These are phyloP conservation scores for Dryoscopus gambensis DNA, from an alignment of 2,113 vertebrate genomes.

Conservation along the genomic window DNA sequence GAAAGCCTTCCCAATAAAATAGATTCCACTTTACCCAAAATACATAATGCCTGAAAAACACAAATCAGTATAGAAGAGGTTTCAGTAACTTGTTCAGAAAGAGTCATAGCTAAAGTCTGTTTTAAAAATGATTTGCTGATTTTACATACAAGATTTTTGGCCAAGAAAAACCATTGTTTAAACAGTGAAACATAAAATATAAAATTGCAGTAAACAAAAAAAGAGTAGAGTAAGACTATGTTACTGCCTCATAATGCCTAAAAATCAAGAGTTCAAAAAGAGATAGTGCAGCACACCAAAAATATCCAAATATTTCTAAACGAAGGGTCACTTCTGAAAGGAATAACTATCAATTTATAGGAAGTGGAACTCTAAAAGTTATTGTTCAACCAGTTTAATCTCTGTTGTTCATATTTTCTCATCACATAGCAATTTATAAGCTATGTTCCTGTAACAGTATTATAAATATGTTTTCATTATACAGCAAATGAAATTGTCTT, in stretches of 20 bases:
- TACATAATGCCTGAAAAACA: background rate
- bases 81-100: background rate
- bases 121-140: background rate
- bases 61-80: background rate
- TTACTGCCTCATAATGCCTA: background rate
- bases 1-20: background rate
- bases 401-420: background rate
- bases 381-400: background rate
- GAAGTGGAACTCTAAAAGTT: background rate
- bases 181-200: background rate
- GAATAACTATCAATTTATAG: background rate
- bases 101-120: background rate
- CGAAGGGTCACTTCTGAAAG: background rate
- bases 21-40: background rate
- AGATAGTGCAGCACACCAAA: background rate
- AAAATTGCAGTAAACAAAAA: background rate
- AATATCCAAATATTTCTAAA: background rate
- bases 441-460: fast-evolving
- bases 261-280: background rate
- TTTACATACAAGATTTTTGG: background rate
- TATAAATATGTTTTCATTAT: background rate
- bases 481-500: background rate
- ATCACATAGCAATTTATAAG: background rate
- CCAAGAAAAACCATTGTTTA: background rate
- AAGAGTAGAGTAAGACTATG: background rate